A percentile compares a stretch with the other conserved stretches of the same genome.
Conservation (phyloP, 2,888 invertebrate genomes). For the Eueremaeus valkanovi region DNA sequence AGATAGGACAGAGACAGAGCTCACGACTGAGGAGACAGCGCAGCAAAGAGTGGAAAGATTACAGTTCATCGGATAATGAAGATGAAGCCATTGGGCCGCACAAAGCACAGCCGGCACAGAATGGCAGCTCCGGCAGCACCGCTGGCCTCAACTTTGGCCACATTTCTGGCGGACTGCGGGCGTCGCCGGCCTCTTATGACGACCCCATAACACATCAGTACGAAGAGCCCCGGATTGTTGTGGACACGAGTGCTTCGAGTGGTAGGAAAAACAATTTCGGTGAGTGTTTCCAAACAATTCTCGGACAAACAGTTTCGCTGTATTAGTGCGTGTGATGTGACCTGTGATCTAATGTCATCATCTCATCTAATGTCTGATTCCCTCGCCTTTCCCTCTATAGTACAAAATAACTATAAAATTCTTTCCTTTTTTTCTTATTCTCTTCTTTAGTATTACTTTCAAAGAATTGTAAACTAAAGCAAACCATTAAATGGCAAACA, state of each 20-base stretch:
- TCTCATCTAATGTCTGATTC: neutral
- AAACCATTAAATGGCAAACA: too few relatives aligned
- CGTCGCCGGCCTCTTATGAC: slow-evolving; percentile 4
- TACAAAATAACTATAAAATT: too few relatives aligned
- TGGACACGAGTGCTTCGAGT: slow-evolving; percentile 23
- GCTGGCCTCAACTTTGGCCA: neutral
- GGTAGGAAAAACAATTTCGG: slow-evolving; percentile 30
- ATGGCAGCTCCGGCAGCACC: neutral
- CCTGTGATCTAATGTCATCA: neutral
- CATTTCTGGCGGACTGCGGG: neutral
- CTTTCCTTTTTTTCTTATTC: too few relatives aligned
- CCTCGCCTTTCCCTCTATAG: too few relatives aligned
- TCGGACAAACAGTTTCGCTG: neutral
- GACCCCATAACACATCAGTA: slow-evolving; percentile 41
- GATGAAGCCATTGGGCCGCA: slow-evolving; percentile 41
- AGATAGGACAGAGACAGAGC: slow-evolving; percentile 36
- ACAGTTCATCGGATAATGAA: slow-evolving; percentile 47
- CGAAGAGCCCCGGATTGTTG: slow-evolving; percentile 40
- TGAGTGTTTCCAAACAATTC: neutral
- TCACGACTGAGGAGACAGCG: slow-evolving; percentile 45
- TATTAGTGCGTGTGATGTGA: neutral
- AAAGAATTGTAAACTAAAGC: too few relatives aligned
- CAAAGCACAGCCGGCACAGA: slow-evolving; percentile 25
- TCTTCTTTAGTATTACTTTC: too few relatives aligned
- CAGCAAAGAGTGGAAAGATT: slow-evolving; percentile 47